Percentiles rank a stretch among this genome's conserved stretches.
Evolutionary conservation across 2,888 invertebrate species (phyloP).

Genomic region (Caenorhabditis becei): DNA sequence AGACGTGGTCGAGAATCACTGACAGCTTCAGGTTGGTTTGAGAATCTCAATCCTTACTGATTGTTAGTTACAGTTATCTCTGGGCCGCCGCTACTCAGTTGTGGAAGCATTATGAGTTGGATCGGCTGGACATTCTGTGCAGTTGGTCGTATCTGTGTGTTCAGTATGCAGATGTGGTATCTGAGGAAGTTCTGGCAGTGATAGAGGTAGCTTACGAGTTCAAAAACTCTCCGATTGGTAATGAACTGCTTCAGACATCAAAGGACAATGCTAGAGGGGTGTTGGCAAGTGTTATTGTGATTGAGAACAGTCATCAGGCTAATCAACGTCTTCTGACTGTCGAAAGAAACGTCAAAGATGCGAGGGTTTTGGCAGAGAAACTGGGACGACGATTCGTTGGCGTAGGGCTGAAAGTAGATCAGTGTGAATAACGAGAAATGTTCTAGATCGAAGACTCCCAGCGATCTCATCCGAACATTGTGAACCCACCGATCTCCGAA

Average conservation of each 20-base stretch:
- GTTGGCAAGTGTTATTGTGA: slow-evolving; percentile 64
- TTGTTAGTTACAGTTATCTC: slow-evolving; percentile 64
- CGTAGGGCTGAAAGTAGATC: neutral
- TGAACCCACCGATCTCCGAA: neutral
- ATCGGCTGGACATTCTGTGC: slow-evolving; percentile 70
- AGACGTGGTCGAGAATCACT: slow-evolving; percentile 68
- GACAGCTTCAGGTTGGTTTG: slow-evolving; percentile 67
- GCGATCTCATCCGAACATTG: neutral
- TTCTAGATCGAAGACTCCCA: neutral
- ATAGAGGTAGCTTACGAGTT: slow-evolving; percentile 63
- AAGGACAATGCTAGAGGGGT: slow-evolving; percentile 60
- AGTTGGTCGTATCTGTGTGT: slow-evolving; percentile 72
- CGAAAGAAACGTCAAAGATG: slow-evolving; percentile 69
- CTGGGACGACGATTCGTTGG: slow-evolving; percentile 46
- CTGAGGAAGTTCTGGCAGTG: slow-evolving; percentile 61
- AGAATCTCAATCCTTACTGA: neutral
- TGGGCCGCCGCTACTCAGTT: slow-evolving; percentile 67
- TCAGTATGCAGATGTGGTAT: slow-evolving; percentile 69
- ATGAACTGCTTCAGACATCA: slow-evolving; percentile 49
- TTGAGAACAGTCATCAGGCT: slow-evolving; percentile 73
- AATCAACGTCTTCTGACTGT: slow-evolving; percentile 72
- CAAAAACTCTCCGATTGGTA: neutral
- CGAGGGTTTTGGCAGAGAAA: slow-evolving; percentile 60
- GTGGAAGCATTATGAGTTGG: slow-evolving; percentile 70
- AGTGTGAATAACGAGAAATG: no score